Conservation (phyloP, 2,888 invertebrate species). For the Pammene fasciana region DNA sequence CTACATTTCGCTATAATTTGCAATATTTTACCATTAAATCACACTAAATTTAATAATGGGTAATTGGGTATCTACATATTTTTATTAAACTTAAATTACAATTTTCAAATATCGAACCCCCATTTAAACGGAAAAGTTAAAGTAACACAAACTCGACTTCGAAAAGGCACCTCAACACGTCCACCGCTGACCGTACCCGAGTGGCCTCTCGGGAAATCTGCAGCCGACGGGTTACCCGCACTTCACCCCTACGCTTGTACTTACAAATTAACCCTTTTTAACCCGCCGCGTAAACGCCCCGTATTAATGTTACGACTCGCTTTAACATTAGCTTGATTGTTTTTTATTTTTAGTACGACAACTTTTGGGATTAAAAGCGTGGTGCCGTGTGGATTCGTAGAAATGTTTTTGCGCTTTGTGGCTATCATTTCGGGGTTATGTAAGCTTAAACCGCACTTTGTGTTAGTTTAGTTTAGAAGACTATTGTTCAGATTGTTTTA, state of each 20-base stretch:
- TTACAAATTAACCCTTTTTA: constrained; percentile 43
- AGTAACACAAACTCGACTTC: constrained; percentile 10
- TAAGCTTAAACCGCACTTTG: neutral
- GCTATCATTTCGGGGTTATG: neutral
- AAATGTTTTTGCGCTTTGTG: neutral
- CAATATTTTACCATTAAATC: neutral
- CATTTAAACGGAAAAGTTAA: constrained; percentile 1
- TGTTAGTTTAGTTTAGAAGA: neutral
- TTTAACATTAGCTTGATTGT: constrained; percentile 41
- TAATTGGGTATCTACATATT: too few relatives aligned
- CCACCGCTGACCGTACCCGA: constrained; percentile 37
- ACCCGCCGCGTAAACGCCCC: constrained; percentile 39
- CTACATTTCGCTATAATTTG: too few relatives aligned
- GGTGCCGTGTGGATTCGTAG: constrained; percentile 7
- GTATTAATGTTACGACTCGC: constrained; percentile 38
- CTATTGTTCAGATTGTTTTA: neutral
- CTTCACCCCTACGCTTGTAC: constrained; percentile 37
- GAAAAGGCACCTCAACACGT: constrained; percentile 28
- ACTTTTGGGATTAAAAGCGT: constrained; percentile 40
- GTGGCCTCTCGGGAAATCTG: constrained; percentile 39
- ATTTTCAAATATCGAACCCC: neutral
- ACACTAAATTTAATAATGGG: too few relatives aligned
- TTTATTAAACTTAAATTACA: neutral
- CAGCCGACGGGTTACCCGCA: constrained; percentile 32
- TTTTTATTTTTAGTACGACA: constrained; percentile 38